These are phyloP conservation scores for Sipha flava DNA, from an alignment of 1,140 invertebrate genomes.

Conservation along the genomic window DNA sequence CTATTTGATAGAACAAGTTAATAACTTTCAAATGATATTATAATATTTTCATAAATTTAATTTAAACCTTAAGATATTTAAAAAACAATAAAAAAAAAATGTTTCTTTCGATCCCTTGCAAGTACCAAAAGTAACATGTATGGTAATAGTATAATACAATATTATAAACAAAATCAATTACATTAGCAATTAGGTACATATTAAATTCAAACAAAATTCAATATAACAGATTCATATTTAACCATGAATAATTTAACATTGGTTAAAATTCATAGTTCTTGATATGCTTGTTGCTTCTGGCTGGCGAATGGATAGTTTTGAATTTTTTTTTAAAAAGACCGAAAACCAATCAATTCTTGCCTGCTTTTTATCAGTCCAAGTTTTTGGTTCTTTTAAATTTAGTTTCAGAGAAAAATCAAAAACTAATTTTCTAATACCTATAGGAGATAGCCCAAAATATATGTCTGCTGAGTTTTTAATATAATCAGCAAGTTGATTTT, in stretches of 20 bases:
- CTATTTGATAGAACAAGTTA: too few relatives aligned
- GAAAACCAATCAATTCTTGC: background rate
- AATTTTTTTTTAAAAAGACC: background rate
- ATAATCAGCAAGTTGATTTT: background rate
- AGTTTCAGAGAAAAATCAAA: background rate
- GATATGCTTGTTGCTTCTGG: constrained; percentile 1
- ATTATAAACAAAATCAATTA: too few relatives aligned
- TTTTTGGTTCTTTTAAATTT: background rate
- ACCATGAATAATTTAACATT: constrained; percentile 42
- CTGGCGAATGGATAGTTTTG: background rate
- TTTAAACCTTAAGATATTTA: too few relatives aligned
- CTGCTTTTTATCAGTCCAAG: background rate
- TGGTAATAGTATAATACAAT: too few relatives aligned
- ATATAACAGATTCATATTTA: constrained; percentile 39
- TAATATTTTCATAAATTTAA: too few relatives aligned
- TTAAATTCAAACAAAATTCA: too few relatives aligned
- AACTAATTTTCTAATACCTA: background rate
- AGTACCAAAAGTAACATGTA: too few relatives aligned
- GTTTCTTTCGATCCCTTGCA: too few relatives aligned
- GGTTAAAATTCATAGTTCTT: background rate
- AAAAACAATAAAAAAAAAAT: too few relatives aligned
- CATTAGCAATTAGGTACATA: too few relatives aligned
- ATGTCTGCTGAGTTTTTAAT: background rate
- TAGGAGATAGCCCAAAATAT: background rate
- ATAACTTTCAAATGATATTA: too few relatives aligned